A percentile compares a stretch with the other conserved stretches of the same genome.
Evolutionary conservation across 2,797 vertebrate species (phyloP).

Genomic region (Chelon auratus): DNA sequence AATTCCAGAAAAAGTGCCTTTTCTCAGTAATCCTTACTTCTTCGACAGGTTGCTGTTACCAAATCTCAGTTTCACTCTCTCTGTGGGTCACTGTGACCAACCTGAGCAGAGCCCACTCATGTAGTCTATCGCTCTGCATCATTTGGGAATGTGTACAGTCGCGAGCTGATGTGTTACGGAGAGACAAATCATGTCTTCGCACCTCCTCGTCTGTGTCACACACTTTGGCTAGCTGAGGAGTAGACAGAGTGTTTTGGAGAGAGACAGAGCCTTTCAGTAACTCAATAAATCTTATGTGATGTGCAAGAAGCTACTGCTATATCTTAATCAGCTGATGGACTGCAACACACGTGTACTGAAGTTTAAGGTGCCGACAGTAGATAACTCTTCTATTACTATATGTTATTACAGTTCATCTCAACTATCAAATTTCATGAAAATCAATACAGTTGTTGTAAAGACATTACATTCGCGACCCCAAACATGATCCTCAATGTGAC

Average conservation of each 20-base stretch:
- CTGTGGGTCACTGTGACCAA: constrained; percentile 8
- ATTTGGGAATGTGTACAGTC: constrained; percentile 19
- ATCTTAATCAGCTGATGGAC: background rate
- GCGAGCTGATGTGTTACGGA: constrained; percentile 37
- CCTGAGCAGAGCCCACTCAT: background rate
- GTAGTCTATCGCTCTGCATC: constrained; percentile 11
- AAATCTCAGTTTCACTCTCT: constrained; percentile 4
- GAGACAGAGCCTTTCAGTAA: background rate
- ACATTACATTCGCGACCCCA: no score
- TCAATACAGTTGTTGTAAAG: no score
- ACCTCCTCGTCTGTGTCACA: constrained; percentile 42
- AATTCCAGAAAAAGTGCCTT: constrained; percentile 31
- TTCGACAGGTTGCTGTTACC: constrained; percentile 26
- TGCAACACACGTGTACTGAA: background rate
- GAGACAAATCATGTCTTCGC: constrained; percentile 39
- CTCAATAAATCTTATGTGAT: background rate
- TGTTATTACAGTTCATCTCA: no score
- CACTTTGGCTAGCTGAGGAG: constrained; percentile 10
- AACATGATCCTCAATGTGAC: no score
- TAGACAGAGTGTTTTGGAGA: background rate
- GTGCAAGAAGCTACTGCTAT: background rate
- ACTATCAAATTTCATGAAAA: no score
- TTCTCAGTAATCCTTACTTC: constrained; percentile 16
- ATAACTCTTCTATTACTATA: background rate
- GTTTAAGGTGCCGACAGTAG: background rate